Evolutionary conservation across 2,113 vertebrate species (phyloP), one percentile per base, ranked within the genome.

Genomic region (Rhipidura dahli): DNA sequence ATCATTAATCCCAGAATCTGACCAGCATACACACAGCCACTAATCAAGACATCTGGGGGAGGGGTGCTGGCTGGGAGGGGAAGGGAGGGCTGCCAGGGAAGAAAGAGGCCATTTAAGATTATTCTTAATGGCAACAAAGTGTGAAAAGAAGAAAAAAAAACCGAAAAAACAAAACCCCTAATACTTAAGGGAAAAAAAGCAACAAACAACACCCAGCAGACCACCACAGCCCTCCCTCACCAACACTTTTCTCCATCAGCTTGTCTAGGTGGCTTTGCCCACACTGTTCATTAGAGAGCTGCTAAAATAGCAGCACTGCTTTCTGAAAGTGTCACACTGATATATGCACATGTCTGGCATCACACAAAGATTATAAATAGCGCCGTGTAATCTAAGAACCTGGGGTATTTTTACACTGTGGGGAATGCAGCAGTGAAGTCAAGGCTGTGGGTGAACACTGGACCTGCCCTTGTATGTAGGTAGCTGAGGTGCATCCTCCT

Each of bases 1-100:
- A 97, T 99, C 99, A 99, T 99, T 99, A 99, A 99, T 99, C 99
- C 99, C 98, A 96, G 97, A 98, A 99, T 99, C 99, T 99, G 99
- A 99, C 99, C 99, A 98, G 99, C 99, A 99, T 99, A 99, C 98
- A 87, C 98, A 98, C 96, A 98, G 97, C 97, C 98, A 97, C 98
- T 99, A 99, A 99, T 99, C 99, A 99, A 99, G 99, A 99, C 99
- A 99, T 99, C 98, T 99, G 98, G 98, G 98, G 98, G 97, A 90
- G 93, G 96, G 97, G 95, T 86, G 70, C 27, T 33, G 53, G 24
- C 28, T 56, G 91, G 56, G 23, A 76, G 40, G 33, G 22, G 78
- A 84, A 57, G 76, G 51, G 11, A 91, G 54, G 72, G 23, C 66
- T 80, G 70, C 63, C 61, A 82, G 33, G 84, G 45, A 93, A 85